These are phyloP conservation scores for Schizotus pectinicornis DNA, from an alignment of 2,888 invertebrate species.

Conservation along the genomic window DNA sequence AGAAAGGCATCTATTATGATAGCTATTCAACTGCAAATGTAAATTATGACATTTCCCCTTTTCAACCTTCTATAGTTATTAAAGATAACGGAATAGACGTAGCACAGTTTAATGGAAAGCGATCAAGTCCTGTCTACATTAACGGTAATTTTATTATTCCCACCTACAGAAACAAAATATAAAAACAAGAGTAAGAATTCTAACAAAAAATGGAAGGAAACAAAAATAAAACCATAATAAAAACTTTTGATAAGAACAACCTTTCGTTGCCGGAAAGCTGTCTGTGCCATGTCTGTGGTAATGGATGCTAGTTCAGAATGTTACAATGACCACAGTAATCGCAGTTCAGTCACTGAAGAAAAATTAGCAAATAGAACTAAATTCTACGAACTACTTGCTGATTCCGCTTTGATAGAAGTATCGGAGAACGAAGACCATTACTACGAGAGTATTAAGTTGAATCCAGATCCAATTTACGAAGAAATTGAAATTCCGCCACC, in stretches of 20 bases:
- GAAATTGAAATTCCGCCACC: conserved; percentile 82
- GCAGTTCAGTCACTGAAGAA: conserved; percentile 64
- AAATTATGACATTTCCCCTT: conserved; percentile 70
- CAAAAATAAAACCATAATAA: conserved; percentile 8
- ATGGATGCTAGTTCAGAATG: conserved; percentile 78
- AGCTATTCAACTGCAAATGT: conserved; percentile 79
- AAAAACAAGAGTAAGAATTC: too few relatives aligned
- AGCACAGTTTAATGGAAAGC: conserved; percentile 35
- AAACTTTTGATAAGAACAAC: conserved; percentile 35
- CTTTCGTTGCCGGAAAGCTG: conserved; percentile 58
- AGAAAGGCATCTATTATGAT: conserved; percentile 75
- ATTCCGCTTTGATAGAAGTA: conserved; percentile 72
- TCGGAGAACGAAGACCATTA: conserved; percentile 73
- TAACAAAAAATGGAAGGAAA: neutral
- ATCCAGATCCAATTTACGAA: conserved; percentile 80
- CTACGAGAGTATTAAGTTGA: conserved; percentile 75
- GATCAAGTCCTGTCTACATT: conserved; percentile 56
- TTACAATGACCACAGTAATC: conserved; percentile 67
- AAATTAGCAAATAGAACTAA: conserved; percentile 70
- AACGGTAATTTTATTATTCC: conserved; percentile 48
- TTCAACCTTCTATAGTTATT: conserved; percentile 76
- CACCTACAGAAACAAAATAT: conserved; percentile 3
- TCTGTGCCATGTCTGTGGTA: conserved; percentile 68
- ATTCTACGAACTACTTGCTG: conserved; percentile 76
- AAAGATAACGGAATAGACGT: conserved; percentile 58